These are phyloP conservation scores for Phenganax marumi DNA, from an alignment of 92 coral and sea anemone species.

Conservation along the genomic window DNA sequence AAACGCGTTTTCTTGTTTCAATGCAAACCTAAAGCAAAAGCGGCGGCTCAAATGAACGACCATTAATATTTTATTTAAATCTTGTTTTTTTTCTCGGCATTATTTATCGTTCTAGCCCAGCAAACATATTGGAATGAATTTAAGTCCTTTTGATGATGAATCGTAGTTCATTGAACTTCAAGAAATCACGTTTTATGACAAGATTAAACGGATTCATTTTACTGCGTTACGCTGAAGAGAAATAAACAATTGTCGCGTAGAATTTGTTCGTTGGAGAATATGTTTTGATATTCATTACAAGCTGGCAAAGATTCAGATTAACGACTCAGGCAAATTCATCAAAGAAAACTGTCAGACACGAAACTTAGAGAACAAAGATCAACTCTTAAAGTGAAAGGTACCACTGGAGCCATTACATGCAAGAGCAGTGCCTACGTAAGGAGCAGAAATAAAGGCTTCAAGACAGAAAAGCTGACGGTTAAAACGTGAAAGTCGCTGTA, in stretches of 20 bases:
- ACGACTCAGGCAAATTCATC: too few species aligned
- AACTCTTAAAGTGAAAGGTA: too few species aligned
- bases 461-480: too few species aligned
- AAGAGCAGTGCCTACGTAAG: too few species aligned
- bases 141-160: not conserved
- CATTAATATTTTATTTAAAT: slow-evolving; percentile 40
- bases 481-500: too few species aligned
- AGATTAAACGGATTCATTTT: not conserved
- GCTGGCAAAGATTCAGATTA: too few species aligned
- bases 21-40: slow-evolving; percentile 12
- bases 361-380: too few species aligned
- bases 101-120: slow-evolving; percentile 5
- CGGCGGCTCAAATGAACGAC: slow-evolving; percentile 8
- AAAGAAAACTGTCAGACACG: too few species aligned
- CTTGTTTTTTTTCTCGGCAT: slow-evolving; percentile 38
- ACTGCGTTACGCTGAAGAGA: not conserved
- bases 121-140: not conserved
- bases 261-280: not conserved
- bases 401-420: too few species aligned
- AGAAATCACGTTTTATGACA: not conserved
- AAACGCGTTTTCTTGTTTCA: not conserved
- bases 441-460: too few species aligned
- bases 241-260: not conserved
- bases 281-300: not conserved
- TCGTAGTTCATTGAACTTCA: not conserved